Conservation (phyloP, 2,888 invertebrate species). For the Agapetus fuscipes region DNA sequence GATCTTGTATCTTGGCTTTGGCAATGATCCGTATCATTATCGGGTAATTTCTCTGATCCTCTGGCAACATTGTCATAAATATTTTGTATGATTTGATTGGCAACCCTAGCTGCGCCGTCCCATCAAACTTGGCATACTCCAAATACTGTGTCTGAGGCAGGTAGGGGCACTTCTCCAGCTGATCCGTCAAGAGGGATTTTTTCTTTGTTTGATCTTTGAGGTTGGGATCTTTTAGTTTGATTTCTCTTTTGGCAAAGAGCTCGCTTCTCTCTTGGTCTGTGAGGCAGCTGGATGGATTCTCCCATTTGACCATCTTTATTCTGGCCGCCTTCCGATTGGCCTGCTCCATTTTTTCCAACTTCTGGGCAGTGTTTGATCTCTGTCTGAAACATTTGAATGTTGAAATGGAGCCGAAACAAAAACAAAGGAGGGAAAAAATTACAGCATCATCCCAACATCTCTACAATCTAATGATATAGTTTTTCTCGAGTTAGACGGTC, state of each 20-base stretch:
- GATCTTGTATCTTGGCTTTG: conserved; percentile 78
- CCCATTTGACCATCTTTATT: conserved; percentile 69
- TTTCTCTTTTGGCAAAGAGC: conserved; percentile 46
- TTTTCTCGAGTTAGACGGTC: too few species aligned
- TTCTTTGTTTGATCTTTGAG: conserved; percentile 20
- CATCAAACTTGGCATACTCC: conserved; percentile 87
- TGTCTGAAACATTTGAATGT: too few species aligned
- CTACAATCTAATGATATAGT: too few species aligned
- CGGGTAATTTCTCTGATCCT: conserved; percentile 74
- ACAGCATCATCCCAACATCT: too few species aligned
- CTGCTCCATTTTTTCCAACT: conserved; percentile 81
- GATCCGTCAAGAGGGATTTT: conserved; percentile 62
- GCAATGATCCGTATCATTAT: conserved; percentile 71
- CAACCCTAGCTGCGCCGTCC: conserved; percentile 69
- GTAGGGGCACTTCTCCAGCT: conserved; percentile 65
- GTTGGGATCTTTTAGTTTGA: conserved; percentile 13
- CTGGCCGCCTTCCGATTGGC: conserved; percentile 72
- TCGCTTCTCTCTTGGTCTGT: conserved; percentile 50
- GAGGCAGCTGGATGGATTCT: conserved; percentile 38
- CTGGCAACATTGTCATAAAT: conserved; percentile 79
- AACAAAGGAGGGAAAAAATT: too few species aligned
- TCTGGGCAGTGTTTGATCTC: conserved; percentile 80
- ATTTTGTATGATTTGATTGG: conserved; percentile 80
- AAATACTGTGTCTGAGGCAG: conserved; percentile 68
- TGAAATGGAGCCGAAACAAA: too few species aligned